These are phyloP conservation scores for Acanthochromis polyacanthus DNA, from an alignment of 2,113 vertebrate genomes.

Conservation along the genomic window DNA sequence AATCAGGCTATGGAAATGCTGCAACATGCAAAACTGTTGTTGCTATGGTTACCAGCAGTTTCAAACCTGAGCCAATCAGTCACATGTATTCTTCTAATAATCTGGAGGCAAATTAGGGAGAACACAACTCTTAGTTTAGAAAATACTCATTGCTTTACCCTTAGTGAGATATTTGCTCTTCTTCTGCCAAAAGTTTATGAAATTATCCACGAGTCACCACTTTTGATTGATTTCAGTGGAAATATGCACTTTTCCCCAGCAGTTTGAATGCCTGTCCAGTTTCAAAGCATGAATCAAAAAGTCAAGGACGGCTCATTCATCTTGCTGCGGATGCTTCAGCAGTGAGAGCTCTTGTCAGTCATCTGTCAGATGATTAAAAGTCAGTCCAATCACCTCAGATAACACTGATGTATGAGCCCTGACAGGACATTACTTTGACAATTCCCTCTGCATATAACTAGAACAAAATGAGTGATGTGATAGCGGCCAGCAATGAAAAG, in stretches of 20 bases:
- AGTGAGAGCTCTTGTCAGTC: constrained; percentile 13
- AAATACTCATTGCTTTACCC: no score
- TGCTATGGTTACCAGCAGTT: constrained; percentile 24
- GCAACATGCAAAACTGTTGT: constrained; percentile 19
- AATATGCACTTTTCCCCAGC: not conserved
- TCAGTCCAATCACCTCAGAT: constrained; percentile 3
- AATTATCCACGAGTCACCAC: not conserved
- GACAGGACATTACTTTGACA: not conserved
- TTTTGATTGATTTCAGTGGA: not conserved
- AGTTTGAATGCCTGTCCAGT: not conserved
- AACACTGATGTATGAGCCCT: not conserved
- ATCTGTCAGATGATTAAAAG: constrained; percentile 5
- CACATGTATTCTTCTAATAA: not conserved
- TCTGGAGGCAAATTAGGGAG: no score
- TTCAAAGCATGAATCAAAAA: constrained; percentile 10
- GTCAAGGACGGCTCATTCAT: not conserved
- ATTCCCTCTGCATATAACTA: not conserved
- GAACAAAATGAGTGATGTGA: not conserved
- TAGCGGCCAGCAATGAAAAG: not conserved
- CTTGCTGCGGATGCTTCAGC: not conserved
- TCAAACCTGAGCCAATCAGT: not conserved
- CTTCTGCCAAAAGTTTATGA: not conserved
- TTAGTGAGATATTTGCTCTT: no score
- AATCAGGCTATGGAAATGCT: constrained; percentile 1
- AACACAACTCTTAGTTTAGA: not conserved